Evolutionary conservation across 2,888 invertebrate species (phyloP).

Genomic region (Agrotis puta): DNA sequence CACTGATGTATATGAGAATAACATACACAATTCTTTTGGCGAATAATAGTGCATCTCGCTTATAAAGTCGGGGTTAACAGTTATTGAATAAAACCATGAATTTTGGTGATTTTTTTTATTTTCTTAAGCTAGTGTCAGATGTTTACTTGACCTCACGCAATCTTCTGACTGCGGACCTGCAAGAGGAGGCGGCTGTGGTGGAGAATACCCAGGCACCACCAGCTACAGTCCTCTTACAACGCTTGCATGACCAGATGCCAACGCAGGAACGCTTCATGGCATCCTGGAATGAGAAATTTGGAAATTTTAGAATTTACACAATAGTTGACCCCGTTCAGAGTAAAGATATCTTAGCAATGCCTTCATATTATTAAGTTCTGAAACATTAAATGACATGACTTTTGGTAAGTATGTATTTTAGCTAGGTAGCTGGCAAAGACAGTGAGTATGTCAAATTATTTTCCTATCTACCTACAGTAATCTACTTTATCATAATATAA

Average conservation of each 20-base stretch:
- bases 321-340: background rate
- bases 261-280: constrained; percentile 99
- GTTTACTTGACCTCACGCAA: constrained; percentile 95
- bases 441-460: no score
- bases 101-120: constrained; percentile 80
- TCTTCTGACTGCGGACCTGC: constrained; percentile 98
- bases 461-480: no score
- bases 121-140: constrained; percentile 81
- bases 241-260: constrained; percentile 99
- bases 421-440: no score
- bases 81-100: constrained; percentile 70
- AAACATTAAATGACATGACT: no score
- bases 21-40: no score
- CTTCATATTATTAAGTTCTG: no score
- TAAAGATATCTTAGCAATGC: background rate
- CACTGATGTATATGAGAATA: no score
- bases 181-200: constrained; percentile 99
- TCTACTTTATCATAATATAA: no score
- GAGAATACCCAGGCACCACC: constrained; percentile 99
- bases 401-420: no score
- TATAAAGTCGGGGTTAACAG: no score
- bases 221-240: constrained; percentile 98
- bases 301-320: background rate
- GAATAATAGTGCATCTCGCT: no score
- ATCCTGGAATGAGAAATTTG: constrained; percentile 92